Percentiles rank a stretch among this genome's conserved stretches.
Evolutionary conservation across 2,797 vertebrate genomes (phyloP).

Genomic region (Remorina albescens): DNA sequence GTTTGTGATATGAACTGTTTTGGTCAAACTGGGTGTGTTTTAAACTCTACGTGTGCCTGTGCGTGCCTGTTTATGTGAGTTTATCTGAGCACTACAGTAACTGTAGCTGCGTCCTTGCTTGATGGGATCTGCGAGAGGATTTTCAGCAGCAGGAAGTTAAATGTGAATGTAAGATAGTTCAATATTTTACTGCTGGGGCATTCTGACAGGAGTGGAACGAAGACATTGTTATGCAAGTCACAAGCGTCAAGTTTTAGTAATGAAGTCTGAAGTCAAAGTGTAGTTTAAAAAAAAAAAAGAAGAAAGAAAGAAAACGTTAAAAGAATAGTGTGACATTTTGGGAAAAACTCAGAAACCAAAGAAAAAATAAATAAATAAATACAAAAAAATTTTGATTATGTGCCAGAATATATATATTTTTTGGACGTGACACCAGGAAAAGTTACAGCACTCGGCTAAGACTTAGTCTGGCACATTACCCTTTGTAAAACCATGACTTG

Average conservation of each 20-base stretch:
- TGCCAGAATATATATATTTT: neutral
- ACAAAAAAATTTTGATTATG: too few species aligned
- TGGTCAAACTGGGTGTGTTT: conserved; percentile 72
- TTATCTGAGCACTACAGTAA: conserved; percentile 57
- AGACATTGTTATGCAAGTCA: conserved; percentile 34
- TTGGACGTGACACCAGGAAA: conserved; percentile 14
- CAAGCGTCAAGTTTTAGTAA: conserved; percentile 8
- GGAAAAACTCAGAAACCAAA: conserved; percentile 2
- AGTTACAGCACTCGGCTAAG: neutral
- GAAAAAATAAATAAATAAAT: conserved; percentile 8
- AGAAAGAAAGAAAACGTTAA: conserved; percentile 5
- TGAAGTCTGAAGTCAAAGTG: conserved; percentile 1
- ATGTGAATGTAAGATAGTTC: conserved; percentile 62
- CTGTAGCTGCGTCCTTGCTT: conserved; percentile 52
- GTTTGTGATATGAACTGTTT: conserved; percentile 82
- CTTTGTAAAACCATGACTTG: neutral
- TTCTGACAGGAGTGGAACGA: conserved; percentile 37
- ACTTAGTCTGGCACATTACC: neutral
- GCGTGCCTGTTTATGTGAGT: conserved; percentile 67
- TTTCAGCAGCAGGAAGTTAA: conserved; percentile 24
- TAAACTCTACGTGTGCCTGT: conserved; percentile 68
- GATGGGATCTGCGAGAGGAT: conserved; percentile 27
- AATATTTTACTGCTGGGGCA: conserved; percentile 34
- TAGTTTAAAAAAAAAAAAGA: too few species aligned
- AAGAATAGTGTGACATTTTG: conserved; percentile 12